Base-by-base conservation (phyloP, 2,888 invertebrate species). In the Andrena haemorrhoa region DNA sequence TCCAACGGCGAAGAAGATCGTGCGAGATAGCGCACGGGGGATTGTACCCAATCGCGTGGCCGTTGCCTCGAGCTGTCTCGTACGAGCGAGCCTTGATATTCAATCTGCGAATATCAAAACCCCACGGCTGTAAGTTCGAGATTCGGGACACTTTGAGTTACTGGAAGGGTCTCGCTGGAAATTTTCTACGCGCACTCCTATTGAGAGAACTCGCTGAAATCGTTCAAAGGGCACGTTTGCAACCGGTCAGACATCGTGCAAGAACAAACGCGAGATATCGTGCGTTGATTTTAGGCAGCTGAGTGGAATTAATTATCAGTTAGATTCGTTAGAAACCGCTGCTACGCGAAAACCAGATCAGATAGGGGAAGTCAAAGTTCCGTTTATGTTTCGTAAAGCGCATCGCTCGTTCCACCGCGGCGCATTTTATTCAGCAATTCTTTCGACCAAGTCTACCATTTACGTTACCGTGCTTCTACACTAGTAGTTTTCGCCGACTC, bases 1-100 rank as follows among this genome's bases (percentile, higher is more conserved):
- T 69, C 31, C 79, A n/a, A 31, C 58, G 35, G 75, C 35, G 51
- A 60, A 68, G 63, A 68, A 70, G 83, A 77, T 83, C 61, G 60
- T 65, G 72, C 72, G 60, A 76, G 81, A 74, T 74, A 82, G 53
- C 47, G 16, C 49, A 26, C 23, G 49, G 33, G 29, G 75, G 72
- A 74, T 70, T 65, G 60, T 53, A 77, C 69, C 70, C 72, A 65
- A 76, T 73, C 70, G 53, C 10, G 26, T 33, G 49, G 26, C 58
- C 47, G 33, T 51, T 23, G 56, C 66, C 51, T 31, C 49, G 29
- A 58, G 74, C 68, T 63, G 66, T 68, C 70, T 35, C 60, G 53
- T 63, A 63, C 65, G 68, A 35, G 68, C 49, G 31, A 68, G 49
- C 20, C 41, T 31, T 66, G 83, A 82, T 71, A 64, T 72, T 82